A percentile compares a stretch with the other conserved stretches of the same genome.
phyloP scores from a whole-genome alignment of 2,888 invertebrate species.

The Esperia sulphurella region DNA sequence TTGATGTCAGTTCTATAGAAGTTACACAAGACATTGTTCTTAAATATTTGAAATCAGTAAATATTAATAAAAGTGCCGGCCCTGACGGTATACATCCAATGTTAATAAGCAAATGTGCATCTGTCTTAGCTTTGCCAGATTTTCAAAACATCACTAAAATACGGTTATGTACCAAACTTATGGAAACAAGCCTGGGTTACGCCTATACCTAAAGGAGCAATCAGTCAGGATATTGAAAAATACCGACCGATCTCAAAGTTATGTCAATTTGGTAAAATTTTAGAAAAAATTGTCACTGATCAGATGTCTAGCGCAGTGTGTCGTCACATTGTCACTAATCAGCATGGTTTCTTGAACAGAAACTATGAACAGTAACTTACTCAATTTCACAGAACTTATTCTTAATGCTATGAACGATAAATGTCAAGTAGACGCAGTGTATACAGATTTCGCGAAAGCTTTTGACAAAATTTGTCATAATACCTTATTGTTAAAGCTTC shows the following conservation, averaged over 20 bases:
- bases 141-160: background rate
- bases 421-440: no score
- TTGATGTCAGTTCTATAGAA: background rate
- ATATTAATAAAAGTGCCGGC: slow-evolving; percentile 9
- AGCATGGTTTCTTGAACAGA: slow-evolving; percentile 13
- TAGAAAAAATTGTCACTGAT: slow-evolving; percentile 16
- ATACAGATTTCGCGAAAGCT: no score
- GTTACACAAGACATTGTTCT: background rate
- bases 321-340: slow-evolving; percentile 7
- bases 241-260: slow-evolving; percentile 19
- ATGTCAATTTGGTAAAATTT: slow-evolving; percentile 13
- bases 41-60: background rate
- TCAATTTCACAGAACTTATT: slow-evolving; percentile 8
- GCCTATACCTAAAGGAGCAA: slow-evolving; percentile 15
- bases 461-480: slow-evolving; percentile 9
- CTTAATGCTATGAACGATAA: slow-evolving; percentile 9
- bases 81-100: slow-evolving; percentile 7
- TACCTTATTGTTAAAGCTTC: background rate
- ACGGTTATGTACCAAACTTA: background rate
- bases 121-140: background rate
- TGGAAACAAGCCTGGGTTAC: slow-evolving; percentile 17
- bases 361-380: slow-evolving; percentile 12
- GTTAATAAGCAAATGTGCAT: slow-evolving; percentile 1
- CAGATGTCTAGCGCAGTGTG: slow-evolving; percentile 4
- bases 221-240: slow-evolving; percentile 6